phyloP scores from a whole-genome alignment of 2,797 vertebrate species.

The Sphenodon punctatus region DNA sequence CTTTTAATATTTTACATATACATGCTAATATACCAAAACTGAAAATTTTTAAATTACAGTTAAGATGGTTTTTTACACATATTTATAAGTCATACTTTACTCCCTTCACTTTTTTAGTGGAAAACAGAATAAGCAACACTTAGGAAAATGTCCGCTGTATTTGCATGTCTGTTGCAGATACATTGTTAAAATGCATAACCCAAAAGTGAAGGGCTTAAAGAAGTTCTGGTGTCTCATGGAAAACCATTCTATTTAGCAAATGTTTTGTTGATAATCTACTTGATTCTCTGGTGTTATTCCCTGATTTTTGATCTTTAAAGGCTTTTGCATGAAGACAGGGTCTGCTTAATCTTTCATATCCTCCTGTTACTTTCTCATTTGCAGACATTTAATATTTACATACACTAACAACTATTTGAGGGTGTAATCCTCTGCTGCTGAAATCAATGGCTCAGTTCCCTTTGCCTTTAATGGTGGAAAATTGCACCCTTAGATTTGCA shows the following conservation, averaged over 20 bases:
- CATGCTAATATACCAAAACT: constrained; percentile 70
- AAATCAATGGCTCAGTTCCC: no score
- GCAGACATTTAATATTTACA: no score
- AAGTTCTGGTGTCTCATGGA: constrained; percentile 52
- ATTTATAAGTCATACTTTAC: constrained; percentile 59
- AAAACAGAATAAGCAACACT: constrained; percentile 68
- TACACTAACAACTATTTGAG: background rate
- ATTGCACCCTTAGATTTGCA: background rate
- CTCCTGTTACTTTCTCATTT: background rate
- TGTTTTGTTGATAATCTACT: constrained; percentile 20
- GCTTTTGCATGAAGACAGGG: background rate
- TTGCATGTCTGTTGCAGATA: constrained; percentile 16
- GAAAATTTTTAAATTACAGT: constrained; percentile 64
- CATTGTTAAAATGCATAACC: constrained; percentile 27
- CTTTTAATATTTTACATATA: constrained; percentile 53
- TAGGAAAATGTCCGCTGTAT: constrained; percentile 47
- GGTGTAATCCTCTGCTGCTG: no score
- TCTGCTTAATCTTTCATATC: background rate
- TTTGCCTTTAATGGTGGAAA: no score
- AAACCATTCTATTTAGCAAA: constrained; percentile 49
- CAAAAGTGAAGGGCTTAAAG: constrained; percentile 58
- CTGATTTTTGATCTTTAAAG: background rate
- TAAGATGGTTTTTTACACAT: constrained; percentile 53
- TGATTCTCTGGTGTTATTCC: background rate
- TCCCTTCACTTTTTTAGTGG: constrained; percentile 51